Evolutionary conservation across 2,888 invertebrate species (phyloP).

Genomic region (Hyalella azteca): DNA sequence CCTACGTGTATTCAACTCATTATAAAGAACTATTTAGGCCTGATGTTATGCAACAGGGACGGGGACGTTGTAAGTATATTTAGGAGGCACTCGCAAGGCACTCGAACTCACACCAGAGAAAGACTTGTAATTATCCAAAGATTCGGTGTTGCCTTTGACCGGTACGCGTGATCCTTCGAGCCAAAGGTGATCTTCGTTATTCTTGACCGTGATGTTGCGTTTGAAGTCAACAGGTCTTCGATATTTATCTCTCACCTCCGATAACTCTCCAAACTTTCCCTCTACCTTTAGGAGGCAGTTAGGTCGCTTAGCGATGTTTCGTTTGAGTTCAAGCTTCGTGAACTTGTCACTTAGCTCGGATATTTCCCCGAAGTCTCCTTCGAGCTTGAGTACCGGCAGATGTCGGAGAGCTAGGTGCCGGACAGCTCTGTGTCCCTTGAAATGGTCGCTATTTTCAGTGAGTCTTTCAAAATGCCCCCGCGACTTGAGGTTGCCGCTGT

Average conservation of each 20-base stretch:
- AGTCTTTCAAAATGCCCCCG: conserved; percentile 48
- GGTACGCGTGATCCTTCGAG: conserved; percentile 36
- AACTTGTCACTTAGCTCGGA: conserved; percentile 51
- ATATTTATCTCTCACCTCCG: conserved; percentile 51
- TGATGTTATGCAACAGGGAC: conserved; percentile 44
- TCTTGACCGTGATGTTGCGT: conserved; percentile 44
- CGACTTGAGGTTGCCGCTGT: conserved; percentile 45
- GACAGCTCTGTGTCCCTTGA: conserved; percentile 38
- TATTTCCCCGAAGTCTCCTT: conserved; percentile 49
- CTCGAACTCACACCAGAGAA: conserved; percentile 26
- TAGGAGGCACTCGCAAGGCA: conserved; percentile 50
- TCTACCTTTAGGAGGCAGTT: conserved; percentile 42
- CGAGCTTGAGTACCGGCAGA: conserved; percentile 44
- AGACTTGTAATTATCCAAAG: conserved; percentile 40
- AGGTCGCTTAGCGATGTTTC: conserved; percentile 49
- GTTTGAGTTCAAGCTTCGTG: conserved; percentile 6
- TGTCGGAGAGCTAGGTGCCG: conserved; percentile 48
- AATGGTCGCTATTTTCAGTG: conserved; percentile 51
- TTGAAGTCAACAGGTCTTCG: conserved; percentile 42
- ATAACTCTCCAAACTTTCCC: conserved; percentile 48
- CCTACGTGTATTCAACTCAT: neutral
- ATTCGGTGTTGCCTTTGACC: conserved; percentile 43
- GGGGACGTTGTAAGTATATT: conserved; percentile 45
- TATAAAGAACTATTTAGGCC: neutral
- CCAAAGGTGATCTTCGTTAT: conserved; percentile 46